Evolutionary conservation across 2,797 vertebrate genomes (phyloP).

Genomic region (Alouatta caraya): DNA sequence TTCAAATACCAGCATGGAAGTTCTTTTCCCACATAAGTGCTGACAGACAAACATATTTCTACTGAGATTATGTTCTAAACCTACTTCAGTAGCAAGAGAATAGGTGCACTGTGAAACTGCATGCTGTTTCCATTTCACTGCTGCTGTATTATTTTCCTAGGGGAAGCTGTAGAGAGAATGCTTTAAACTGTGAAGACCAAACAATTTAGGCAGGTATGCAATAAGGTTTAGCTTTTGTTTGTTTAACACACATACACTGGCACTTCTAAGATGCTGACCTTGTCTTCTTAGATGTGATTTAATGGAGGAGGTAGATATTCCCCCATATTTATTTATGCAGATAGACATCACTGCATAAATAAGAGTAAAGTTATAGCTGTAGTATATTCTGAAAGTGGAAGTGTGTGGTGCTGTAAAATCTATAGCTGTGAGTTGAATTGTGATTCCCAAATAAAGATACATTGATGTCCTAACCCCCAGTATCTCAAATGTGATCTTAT

Average conservation of each 20-base stretch:
- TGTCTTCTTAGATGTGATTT: not conserved
- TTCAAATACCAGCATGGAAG: not conserved
- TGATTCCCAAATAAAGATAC: not conserved
- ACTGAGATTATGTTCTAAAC: not conserved
- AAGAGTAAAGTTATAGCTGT: not conserved
- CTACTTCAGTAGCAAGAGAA: not conserved
- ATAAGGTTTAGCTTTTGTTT: not conserved
- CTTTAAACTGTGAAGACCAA: slow-evolving; percentile 29
- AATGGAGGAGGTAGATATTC: not conserved
- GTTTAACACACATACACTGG: not conserved
- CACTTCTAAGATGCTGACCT: not conserved
- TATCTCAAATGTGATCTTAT: not conserved
- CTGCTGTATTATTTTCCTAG: slow-evolving; percentile 21
- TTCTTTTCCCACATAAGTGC: not conserved
- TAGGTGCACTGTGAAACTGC: not conserved
- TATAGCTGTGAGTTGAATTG: not conserved
- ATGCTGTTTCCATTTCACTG: slow-evolving; percentile 1
- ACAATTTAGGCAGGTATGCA: not conserved
- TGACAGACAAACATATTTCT: not conserved
- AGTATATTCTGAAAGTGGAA: not conserved
- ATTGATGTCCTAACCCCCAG: not conserved
- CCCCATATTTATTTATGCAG: not conserved
- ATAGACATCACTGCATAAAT: not conserved
- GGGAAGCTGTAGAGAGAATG: slow-evolving; percentile 8
- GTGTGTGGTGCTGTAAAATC: not conserved